Conservation (phyloP, 2,113 vertebrate species). For the Proteles cristata region DNA sequence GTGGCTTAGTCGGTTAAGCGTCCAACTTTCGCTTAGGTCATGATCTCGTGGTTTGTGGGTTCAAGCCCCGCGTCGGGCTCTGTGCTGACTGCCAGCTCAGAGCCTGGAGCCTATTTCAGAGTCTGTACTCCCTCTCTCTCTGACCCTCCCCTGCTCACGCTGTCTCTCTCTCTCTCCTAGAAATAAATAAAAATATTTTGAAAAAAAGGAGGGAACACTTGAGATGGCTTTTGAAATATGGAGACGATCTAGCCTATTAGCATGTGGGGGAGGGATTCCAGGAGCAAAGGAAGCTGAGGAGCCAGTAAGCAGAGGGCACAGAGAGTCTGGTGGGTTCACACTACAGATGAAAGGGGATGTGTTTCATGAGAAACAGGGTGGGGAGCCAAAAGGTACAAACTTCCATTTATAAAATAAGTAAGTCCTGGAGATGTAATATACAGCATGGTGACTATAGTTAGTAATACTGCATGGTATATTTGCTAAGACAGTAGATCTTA, state of each 20-base stretch:
- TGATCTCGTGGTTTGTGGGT: too few species aligned
- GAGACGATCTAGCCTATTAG: neutral
- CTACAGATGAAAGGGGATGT: neutral
- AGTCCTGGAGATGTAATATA: neutral
- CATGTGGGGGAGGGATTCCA: neutral
- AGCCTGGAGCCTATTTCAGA: too few species aligned
- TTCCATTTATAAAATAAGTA: neutral
- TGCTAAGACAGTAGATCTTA: neutral
- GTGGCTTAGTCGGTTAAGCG: too few species aligned
- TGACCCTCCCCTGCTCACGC: too few species aligned
- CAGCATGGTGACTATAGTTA: neutral
- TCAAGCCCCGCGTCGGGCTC: too few species aligned
- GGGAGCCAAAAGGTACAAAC: neutral
- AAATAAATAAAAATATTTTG: too few species aligned
- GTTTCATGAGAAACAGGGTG: neutral
- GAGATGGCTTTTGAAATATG: neutral
- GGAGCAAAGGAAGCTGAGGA: neutral
- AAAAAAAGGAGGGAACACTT: neutral
- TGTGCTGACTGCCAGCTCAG: too few species aligned
- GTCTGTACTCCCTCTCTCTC: too few species aligned
- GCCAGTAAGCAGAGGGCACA: neutral
- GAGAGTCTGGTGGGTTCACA: too few species aligned
- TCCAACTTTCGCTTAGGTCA: too few species aligned
- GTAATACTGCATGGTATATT: neutral
- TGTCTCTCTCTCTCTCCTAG: too few species aligned